Conservation (phyloP, 2,888 invertebrate species). For the Drosophila paramelanica region DNA sequence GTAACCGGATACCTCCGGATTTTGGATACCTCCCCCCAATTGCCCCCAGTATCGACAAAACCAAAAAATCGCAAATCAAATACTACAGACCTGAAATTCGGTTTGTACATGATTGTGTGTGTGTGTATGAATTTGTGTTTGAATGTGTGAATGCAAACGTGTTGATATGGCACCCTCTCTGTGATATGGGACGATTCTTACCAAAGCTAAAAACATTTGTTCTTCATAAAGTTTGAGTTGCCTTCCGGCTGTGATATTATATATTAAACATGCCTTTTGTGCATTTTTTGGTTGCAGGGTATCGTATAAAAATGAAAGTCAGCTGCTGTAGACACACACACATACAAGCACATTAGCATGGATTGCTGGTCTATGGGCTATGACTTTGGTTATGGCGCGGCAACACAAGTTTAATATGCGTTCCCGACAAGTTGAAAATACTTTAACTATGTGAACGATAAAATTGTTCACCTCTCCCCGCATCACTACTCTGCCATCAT, state of each 20-base stretch:
- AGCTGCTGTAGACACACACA: constrained; percentile 26
- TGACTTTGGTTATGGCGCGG: constrained; percentile 14
- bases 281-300: constrained; percentile 10
- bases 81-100: too few relatives aligned
- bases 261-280: background rate
- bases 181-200: too few relatives aligned
- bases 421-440: constrained; percentile 67
- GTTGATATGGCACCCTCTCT: too few relatives aligned
- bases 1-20: too few relatives aligned
- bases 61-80: too few relatives aligned
- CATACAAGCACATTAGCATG: constrained; percentile 29
- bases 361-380: background rate
- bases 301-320: constrained; percentile 36
- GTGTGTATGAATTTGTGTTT: too few relatives aligned
- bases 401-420: constrained; percentile 48
- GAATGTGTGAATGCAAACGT: too few relatives aligned
- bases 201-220: too few relatives aligned
- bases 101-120: too few relatives aligned
- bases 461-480: constrained; percentile 15
- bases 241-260: background rate
- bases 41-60: too few relatives aligned
- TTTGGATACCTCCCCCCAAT: too few relatives aligned
- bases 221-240: background rate
- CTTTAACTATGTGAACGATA: constrained; percentile 58
- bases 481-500: too few relatives aligned